A percentile compares a stretch with the other conserved stretches of the same genome.
Evolutionary conservation across 2,888 invertebrate genomes (phyloP).

Genomic region (Urechis unicinctus): DNA sequence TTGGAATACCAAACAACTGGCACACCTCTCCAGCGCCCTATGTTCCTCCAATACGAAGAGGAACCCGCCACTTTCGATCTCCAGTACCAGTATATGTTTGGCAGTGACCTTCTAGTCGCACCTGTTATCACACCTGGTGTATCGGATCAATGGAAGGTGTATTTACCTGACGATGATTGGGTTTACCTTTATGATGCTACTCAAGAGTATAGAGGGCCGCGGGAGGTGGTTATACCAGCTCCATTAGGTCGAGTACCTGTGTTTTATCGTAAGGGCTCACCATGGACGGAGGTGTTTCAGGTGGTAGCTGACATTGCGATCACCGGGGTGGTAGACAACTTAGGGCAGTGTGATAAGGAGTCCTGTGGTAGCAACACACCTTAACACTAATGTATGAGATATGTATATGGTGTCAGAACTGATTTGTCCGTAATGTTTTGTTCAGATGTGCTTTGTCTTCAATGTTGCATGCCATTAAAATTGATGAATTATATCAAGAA

Average conservation of each 20-base stretch:
- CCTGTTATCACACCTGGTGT: constrained; percentile 29
- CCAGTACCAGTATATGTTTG: constrained; percentile 38
- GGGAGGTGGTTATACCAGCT: constrained; percentile 22
- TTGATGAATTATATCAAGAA: too few relatives aligned
- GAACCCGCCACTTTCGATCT: constrained; percentile 23
- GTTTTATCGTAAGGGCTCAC: constrained; percentile 29
- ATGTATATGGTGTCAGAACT: too few relatives aligned
- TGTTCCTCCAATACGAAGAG: constrained; percentile 31
- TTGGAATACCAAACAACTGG: constrained; percentile 23
- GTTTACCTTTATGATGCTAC: constrained; percentile 27
- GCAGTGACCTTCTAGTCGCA: constrained; percentile 35
- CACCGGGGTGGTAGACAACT: too few relatives aligned
- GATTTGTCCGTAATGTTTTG: too few relatives aligned
- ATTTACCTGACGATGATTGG: constrained; percentile 34
- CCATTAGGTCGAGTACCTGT: constrained; percentile 37
- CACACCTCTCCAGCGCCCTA: constrained; percentile 33
- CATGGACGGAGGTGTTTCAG: constrained; percentile 20
- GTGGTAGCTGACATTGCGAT: constrained; percentile 9
- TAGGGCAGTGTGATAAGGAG: too few relatives aligned
- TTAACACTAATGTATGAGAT: too few relatives aligned
- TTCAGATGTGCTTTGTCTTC: too few relatives aligned
- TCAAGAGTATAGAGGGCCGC: constrained; percentile 8
- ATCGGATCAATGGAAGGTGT: constrained; percentile 24
- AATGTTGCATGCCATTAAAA: too few relatives aligned
- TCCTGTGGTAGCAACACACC: too few relatives aligned